phyloP scores from a whole-genome alignment of 2,888 invertebrate species.

The Amphipoea lucens region DNA sequence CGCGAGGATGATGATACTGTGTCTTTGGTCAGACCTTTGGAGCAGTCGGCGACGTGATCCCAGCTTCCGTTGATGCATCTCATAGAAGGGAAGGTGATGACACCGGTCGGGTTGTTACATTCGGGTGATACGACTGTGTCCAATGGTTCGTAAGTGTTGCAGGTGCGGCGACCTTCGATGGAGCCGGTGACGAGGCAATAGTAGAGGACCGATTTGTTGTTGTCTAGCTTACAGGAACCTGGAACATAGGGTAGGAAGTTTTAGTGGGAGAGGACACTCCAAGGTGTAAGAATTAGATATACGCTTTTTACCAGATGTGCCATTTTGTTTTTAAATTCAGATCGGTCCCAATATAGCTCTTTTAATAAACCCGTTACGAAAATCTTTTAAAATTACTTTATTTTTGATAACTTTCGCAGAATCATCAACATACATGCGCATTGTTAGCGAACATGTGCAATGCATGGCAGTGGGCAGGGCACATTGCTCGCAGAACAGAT shows the following conservation, averaged over 20 bases:
- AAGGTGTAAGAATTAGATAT: no score
- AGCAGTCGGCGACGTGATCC: conserved; percentile 73
- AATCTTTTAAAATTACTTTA: neutral
- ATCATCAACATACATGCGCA: no score
- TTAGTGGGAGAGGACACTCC: neutral
- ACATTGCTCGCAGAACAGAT: no score
- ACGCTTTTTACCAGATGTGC: accelerated
- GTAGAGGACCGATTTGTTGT: conserved; percentile 73
- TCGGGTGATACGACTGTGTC: conserved; percentile 72
- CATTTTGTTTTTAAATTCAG: neutral
- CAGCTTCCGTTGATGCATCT: conserved; percentile 75
- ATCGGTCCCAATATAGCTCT: conserved; percentile 10
- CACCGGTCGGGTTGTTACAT: conserved; percentile 75
- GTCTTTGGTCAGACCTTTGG: conserved; percentile 78
- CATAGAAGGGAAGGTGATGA: conserved; percentile 69
- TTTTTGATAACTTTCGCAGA: no score
- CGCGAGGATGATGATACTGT: no score
- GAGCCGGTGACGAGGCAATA: conserved; percentile 70
- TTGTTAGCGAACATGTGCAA: no score
- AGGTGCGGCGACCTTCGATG: conserved; percentile 67
- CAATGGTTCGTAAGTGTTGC: conserved; percentile 70
- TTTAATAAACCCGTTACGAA: neutral
- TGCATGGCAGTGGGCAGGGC: no score
- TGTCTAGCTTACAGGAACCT: conserved; percentile 75
- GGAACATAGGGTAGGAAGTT: conserved; percentile 1